Base-by-base conservation (phyloP, 2,888 invertebrate species). In the Buathra laborator region DNA sequence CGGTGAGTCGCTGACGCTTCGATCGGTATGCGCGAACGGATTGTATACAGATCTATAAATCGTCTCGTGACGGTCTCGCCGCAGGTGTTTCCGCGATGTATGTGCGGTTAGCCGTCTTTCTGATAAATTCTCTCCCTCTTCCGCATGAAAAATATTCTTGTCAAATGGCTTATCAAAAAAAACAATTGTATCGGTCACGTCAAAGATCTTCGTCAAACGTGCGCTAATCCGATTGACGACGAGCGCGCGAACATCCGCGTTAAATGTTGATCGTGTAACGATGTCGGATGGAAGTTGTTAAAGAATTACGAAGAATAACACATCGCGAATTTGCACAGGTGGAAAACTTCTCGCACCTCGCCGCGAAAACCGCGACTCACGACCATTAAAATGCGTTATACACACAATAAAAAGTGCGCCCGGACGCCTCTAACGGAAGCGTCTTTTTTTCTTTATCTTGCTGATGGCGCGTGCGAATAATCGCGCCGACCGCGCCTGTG, bases 401-500 rank as follows among this genome's bases (percentile, higher is more conserved):
- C 46, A 70, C 19, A 68, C 59, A 12, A 24, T 67, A 71, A 44
- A 66, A 66, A 53, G 29, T n/a, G 29, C 37, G 24, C 46, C 43
- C 56, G 64, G 66, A 59, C 67, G 76, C 51, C 74, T 37, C 68
- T 53, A 74, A 75, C 84, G 84, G 81, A 81, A 81, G 74, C 32
- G 81, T 62, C 48, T 32, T 37, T 37, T 37, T 37, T 37, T 37
- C 70, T 64, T 78, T 77, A 76, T 81, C 84, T 74, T 29, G 64
- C 46, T 62, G 48, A 74, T 70, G 77, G 81, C 81, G 53, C 78
- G 84, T 81, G 70, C 74, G 83, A 80, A 84, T 70, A 67, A 84
- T 84, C 71, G 80, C 71, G 37, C 37, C 37, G 44, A 75, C 62
- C 53, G 12, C 56, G 71, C 46, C n/a, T 71, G 59, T 66, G 48